Conservation (phyloP, 2,888 invertebrate species). For the Synanthedon myopaeformis region DNA sequence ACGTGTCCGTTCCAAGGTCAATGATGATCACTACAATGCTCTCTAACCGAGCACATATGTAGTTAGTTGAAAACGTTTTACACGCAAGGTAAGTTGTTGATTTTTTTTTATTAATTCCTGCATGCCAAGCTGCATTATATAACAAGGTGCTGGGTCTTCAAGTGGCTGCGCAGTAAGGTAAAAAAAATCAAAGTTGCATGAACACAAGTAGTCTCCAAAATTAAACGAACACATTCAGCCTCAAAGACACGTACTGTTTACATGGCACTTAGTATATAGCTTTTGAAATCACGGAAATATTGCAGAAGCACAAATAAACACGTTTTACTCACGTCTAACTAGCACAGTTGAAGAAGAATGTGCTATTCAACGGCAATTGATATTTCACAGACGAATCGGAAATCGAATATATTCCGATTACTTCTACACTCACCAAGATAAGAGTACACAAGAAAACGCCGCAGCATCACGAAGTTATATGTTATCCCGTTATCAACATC, state of each 20-base stretch:
- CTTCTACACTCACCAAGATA: slow-evolving; percentile 84
- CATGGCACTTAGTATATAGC: slow-evolving; percentile 30
- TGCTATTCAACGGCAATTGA: slow-evolving; percentile 37
- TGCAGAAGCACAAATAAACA: slow-evolving; percentile 45
- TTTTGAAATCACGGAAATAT: slow-evolving; percentile 37
- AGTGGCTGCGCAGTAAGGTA: slow-evolving; percentile 40
- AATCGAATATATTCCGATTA: slow-evolving; percentile 86
- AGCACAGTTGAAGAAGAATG: slow-evolving; percentile 19
- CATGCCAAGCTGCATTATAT: slow-evolving; percentile 28
- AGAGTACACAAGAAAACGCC: slow-evolving; percentile 77
- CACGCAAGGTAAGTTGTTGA: slow-evolving; percentile 50
- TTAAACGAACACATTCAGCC: slow-evolving; percentile 43
- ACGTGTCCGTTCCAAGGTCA: slow-evolving; percentile 39
- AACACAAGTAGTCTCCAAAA: slow-evolving; percentile 53
- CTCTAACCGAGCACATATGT: slow-evolving; percentile 32
- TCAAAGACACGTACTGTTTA: slow-evolving; percentile 17
- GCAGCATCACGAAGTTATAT: slow-evolving; percentile 67
- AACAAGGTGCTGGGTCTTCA: slow-evolving; percentile 53
- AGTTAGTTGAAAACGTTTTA: slow-evolving; percentile 35
- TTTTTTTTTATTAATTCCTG: slow-evolving; percentile 20
- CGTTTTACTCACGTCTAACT: slow-evolving; percentile 53
- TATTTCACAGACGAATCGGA: slow-evolving; percentile 79
- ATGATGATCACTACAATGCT: slow-evolving; percentile 38
- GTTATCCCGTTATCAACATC: slow-evolving; percentile 69
- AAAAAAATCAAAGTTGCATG: slow-evolving; percentile 32